Base-by-base conservation (phyloP, 2,797 vertebrate species). In the Cossypha niveicapilla region DNA sequence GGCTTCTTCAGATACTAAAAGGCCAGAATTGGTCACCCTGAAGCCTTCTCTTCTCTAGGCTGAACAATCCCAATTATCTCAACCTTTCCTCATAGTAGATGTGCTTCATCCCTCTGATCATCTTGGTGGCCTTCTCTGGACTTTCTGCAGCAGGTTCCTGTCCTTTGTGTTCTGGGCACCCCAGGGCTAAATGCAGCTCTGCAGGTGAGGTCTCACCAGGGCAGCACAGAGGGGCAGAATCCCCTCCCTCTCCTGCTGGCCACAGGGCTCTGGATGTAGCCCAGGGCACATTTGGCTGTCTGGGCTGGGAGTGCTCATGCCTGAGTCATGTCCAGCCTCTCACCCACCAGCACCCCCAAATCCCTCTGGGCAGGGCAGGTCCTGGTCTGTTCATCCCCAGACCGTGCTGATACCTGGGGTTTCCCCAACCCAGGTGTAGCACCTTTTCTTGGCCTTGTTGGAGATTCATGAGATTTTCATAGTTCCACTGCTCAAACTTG, bases 321-420 rank as follows among this genome's bases (percentile, higher is more conserved):
- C 21, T 22, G 21, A 8, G 8, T 19, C 25, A 16, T 13, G 8
- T 54, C 47, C 34, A 54, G 4, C 18, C 4, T 53, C 34, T 47
- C 47, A 41, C 4, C 4, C 34, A 23, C 13, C 19, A 47, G 47
- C 15, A n/a, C 3, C 5, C 30, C 6, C 5, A 53, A 13, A 8
- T 53, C 32, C 19, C 24, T 30, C 45, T 47, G 7, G 2, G 21
- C 47, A n/a, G 18, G 30, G 53, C 30, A 42, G 12, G 25, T 41
- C 34, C 61, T 1, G 0, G 5, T 47, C 53, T 19, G 10, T 15
- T 30, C 41, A 41, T 28, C 9, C 17, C 34, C 22, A 81, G 15
- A 3, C 35, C 42, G 15, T 23, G 21, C 10, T n/a, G 10, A 17
- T 32, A 28, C 7, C 2, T 0, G 23, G 3, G 3, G 1, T 9